Base-by-base conservation (phyloP, 2,888 invertebrate genomes). In the Dicyrtomina minuta region DNA sequence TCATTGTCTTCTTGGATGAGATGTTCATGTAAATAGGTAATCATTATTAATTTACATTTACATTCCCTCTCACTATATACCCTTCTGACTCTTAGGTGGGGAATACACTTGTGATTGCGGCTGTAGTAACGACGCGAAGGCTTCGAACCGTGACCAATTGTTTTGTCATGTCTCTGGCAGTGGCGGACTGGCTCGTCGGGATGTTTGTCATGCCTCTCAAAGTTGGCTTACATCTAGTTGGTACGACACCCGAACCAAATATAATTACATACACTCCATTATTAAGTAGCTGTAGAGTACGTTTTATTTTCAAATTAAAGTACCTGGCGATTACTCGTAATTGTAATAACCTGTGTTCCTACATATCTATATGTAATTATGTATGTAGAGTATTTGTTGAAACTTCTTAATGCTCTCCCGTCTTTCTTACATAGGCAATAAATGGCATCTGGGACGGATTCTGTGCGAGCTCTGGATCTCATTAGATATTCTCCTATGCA, bases 121-220 rank as follows among this genome's bases (percentile, higher is more conserved):
- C 96, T 8, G 94, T 96, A 61, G 86, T 92, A 78, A 92, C 92
- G 0, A 92, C 92, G 0, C 88, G 91, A 76, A 86, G 94, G 75
- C 84, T 97, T 74, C 86, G 96, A 75, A 95, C 95, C 0, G 93
- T 96, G 41, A 96, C 96, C 60, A 96, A 97, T 81, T 93, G 94
- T 81, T 95, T 96, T 83, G 95, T 97, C 74, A 93, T 94, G 80
- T 96, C 95, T 65, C 84, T 97, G 66, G 96, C 96, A 0, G 90
- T 90, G 0, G 96, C 96, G 56, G 97, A 97, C 85, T 87, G 96
- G 82, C 82, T 95, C 75, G 94, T 97, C 3, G 97, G 96, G 0
- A 88, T 95, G 41, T 91, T 93, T 79, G 96, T 97, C 0, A 91
- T 97, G 90, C 96, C 96, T 1, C 94, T 94, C 58, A 94, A 95